Evolutionary conservation across 2,888 invertebrate species (phyloP), one percentile per base, ranked within the genome.

Genomic region (Eilema depressum): DNA sequence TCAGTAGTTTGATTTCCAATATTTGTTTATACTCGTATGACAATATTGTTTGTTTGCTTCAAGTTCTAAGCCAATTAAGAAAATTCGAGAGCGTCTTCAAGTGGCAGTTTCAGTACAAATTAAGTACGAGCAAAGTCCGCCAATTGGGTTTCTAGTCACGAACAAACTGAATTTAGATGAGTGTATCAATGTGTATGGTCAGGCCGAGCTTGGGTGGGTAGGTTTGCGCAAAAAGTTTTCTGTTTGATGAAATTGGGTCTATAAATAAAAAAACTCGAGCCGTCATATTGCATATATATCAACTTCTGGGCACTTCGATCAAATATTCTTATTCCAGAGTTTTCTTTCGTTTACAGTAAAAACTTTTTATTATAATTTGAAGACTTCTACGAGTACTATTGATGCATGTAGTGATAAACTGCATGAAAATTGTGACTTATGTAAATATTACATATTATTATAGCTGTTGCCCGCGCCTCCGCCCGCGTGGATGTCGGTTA

Each of bases 141-240:
- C 82, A 82, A 88, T 91, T 85, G 83, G 79, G 76, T 83, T 91
- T 89, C 92, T 71, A 86, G 91, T 92, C 93, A 93, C 93, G 93
- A 86, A 85, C 88, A 82, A 87, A 86, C 89, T 87, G 92, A 92
- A 92, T 93, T 91, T 89, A 91, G 92, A 92, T 92, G 91, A 90
- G 89, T 89, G 87, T 92, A 92, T 92, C 92, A 90, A 89, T 90
- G 88, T 89, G 85, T 89, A 89, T 86, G 86, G 86, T 85, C 86
- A 85, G 86, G 76, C 81, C 79, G 78, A 71, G 78, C 62, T 66
- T n/a, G 76, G 83, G 79, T 79, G 79, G 75, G 84, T 82, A 81
- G 82, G 81, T 77, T 80, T 79, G 73, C 74, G 79, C 79, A 79
- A 85, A 86, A 89, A 87, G 77, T 87, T 87, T 83, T 87, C 81